Evolutionary conservation across 2,113 vertebrate genomes (phyloP).

Genomic region (Merops nubicus): DNA sequence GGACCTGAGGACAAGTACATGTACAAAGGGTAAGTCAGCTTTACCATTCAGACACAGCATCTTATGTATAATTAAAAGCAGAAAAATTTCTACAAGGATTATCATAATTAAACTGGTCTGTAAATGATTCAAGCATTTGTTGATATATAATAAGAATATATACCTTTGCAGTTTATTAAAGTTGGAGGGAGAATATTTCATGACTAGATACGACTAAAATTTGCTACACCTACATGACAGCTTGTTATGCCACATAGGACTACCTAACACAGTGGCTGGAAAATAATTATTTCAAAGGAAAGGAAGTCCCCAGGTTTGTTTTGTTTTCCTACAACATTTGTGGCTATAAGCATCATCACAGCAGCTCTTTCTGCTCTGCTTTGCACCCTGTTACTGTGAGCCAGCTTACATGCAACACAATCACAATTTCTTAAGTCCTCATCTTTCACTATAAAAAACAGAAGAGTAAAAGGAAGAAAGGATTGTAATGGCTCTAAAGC

Average conservation of each 20-base stretch:
- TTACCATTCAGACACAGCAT: not conserved
- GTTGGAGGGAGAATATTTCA: not conserved
- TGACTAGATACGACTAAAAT: slow-evolving; percentile 12
- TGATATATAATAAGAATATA: not conserved
- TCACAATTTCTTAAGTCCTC: not conserved
- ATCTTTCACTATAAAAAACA: not conserved
- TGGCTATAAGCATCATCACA: not conserved
- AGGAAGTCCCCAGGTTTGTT: not conserved
- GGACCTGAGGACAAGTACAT: not conserved
- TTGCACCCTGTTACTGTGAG: not conserved
- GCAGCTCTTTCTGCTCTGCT: not conserved
- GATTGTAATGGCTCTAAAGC: not conserved
- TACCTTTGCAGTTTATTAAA: slow-evolving; percentile 9
- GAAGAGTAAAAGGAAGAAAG: not conserved
- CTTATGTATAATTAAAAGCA: not conserved
- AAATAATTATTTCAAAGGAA: not conserved
- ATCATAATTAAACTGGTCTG: not conserved
- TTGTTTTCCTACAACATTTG: not conserved
- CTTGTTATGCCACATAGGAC: not conserved
- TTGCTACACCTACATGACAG: not conserved
- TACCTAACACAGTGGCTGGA: not conserved
- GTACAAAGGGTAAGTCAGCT: not conserved
- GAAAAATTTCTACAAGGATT: not conserved
- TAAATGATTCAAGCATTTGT: not conserved
- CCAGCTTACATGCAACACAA: not conserved